These are phyloP conservation scores for Xiphias gladius DNA, from an alignment of 2,113 vertebrate genomes.

Conservation along the genomic window DNA sequence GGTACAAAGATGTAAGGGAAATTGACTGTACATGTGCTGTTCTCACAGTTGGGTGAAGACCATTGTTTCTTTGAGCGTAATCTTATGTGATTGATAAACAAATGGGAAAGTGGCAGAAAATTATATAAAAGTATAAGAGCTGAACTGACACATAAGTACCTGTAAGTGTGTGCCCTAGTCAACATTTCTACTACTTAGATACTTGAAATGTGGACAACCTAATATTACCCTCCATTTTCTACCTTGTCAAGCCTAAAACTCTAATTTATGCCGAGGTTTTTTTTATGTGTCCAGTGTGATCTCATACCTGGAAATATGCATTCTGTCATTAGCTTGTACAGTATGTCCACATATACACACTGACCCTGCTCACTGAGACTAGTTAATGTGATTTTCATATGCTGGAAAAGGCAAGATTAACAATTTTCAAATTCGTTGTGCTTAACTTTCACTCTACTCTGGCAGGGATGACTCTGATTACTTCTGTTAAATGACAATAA, in stretches of 20 bases:
- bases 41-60: background rate
- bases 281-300: conserved; percentile 29
- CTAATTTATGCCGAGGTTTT: conserved; percentile 17
- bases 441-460: background rate
- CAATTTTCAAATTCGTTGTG: conserved; percentile 24
- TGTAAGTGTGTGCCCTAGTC: background rate
- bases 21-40: background rate
- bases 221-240: background rate
- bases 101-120: background rate
- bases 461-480: background rate
- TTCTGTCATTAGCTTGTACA: conserved; percentile 46
- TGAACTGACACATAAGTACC: background rate
- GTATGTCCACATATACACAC: conserved; percentile 40
- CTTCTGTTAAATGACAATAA: background rate
- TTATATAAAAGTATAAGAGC: background rate
- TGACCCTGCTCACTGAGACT: conserved; percentile 27
- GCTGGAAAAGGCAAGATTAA: conserved; percentile 27
- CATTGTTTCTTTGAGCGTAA: background rate
- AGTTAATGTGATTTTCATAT: conserved; percentile 62
- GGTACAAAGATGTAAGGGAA: background rate
- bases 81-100: background rate
- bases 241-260: conserved; percentile 3
- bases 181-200: conserved; percentile 3
- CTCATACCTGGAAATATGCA: conserved; percentile 56
- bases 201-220: conserved; percentile 19